Percentiles rank a stretch among this genome's conserved stretches.
These are phyloP conservation scores for Drosophila hawaiiensis DNA, from an alignment of 2,888 invertebrate species.

Conservation along the genomic window DNA sequence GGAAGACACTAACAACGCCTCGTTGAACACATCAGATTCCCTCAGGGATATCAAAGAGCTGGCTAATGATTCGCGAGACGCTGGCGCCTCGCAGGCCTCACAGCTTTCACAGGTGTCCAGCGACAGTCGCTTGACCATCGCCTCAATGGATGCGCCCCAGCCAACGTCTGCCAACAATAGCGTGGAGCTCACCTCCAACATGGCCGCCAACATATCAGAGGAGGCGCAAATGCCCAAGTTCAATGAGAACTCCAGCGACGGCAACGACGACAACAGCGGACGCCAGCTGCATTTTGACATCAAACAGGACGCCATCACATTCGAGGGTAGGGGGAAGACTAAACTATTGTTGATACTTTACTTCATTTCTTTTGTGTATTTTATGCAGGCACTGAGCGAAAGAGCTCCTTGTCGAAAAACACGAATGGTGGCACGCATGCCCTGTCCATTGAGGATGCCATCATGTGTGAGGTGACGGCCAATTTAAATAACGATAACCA, in stretches of 20 bases:
- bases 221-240: conserved; percentile 85
- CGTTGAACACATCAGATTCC: conserved; percentile 60
- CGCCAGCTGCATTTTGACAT: conserved; percentile 83
- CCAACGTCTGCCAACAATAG: conserved; percentile 81
- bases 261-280: conserved; percentile 45
- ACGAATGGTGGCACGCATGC: conserved; percentile 22
- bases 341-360: background rate
- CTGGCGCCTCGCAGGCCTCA: conserved; percentile 87
- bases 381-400: conserved; percentile 77
- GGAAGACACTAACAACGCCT: conserved; percentile 75
- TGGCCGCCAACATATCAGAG: conserved; percentile 83
- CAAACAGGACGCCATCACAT: conserved; percentile 84
- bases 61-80: conserved; percentile 69
- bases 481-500: conserved; percentile 46
- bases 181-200: conserved; percentile 77
- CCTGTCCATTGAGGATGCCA: conserved; percentile 66
- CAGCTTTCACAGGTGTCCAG: conserved; percentile 88
- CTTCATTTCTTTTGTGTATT: background rate
- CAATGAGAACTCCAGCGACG: conserved; percentile 81
- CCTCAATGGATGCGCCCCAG: conserved; percentile 85
- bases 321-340: conserved; percentile 75
- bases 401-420: conserved; percentile 51
- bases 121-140: conserved; percentile 85
- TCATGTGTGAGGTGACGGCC: conserved; percentile 67
- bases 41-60: conserved; percentile 60